Evolutionary conservation across 2,888 invertebrate genomes (phyloP), one percentile per base, ranked within the genome.

Genomic region (Macaria notata): DNA sequence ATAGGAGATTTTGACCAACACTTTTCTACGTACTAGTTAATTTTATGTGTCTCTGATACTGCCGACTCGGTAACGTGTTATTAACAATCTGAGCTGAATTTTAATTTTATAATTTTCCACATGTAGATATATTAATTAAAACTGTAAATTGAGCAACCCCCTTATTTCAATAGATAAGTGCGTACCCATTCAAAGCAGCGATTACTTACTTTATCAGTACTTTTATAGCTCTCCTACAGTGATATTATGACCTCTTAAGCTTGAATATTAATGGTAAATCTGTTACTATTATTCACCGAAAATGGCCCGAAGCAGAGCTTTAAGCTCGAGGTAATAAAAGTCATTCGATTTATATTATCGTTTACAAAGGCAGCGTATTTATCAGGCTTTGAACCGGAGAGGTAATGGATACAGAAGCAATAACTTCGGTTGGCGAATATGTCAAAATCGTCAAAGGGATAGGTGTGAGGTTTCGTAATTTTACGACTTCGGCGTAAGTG

Each of bases 401-500:
- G 45, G 50, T 56, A 59, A 59, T 61, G 61, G 58, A 58, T 59
- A 59, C 59, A 59, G 65, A 54, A 61, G 57, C 59, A 65, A 66
- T 63, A 63, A 57, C 62, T 56, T 60, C 49, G 59, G 54, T 61
- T 61, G 53, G 48, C 43, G 52, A 61, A 62, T 62, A 65, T 57
- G 58, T 59, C 57, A 56, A 61, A 66, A 59, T 61, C 62, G 59
- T 61, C 52, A 65, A 63, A 65, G 56, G 60, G 57, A 61, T 62
- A 61, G 61, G 62, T 63, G 66, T 62, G 62, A 63, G 65, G 58
- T 63, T 59, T 65, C 56, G 65, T 65, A 61, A 70, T 77, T 83
- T 84, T 82, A 85, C 74, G 73, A 67, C 66, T 69, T 62, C 64
- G 68, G 63, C 64, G 72, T 74, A 80, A 80, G 79, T 80, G 72